Conservation (phyloP, 1,140 invertebrate genomes). For the Papilio glaucus region DNA sequence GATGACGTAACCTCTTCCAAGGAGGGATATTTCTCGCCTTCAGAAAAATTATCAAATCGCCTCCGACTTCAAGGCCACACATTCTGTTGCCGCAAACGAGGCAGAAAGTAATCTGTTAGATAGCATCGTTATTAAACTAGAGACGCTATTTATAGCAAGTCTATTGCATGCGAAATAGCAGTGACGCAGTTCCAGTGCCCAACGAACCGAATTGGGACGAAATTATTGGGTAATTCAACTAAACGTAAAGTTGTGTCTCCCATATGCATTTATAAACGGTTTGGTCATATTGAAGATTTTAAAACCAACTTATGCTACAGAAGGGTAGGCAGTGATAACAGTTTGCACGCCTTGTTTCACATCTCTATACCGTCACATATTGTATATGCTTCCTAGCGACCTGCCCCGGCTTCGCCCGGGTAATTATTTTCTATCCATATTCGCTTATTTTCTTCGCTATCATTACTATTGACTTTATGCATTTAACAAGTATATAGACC, state of each 20-base stretch:
- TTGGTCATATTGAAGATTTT: too few relatives aligned
- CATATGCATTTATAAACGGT: too few relatives aligned
- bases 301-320: too few relatives aligned
- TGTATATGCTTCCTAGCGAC: too few relatives aligned
- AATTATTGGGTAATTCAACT: not conserved
- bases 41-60: conserved; percentile 17
- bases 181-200: not conserved
- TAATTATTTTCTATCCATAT: too few relatives aligned
- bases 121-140: not conserved
- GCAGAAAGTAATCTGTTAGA: conserved; percentile 29
- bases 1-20: not conserved
- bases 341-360: too few relatives aligned
- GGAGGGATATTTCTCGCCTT: not conserved
- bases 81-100: conserved; percentile 22
- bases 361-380: too few relatives aligned
- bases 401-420: too few relatives aligned
- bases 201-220: not conserved
- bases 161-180: conserved; percentile 25
- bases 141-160: conserved; percentile 19
- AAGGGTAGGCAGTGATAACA: too few relatives aligned
- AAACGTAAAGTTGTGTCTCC: not conserved
- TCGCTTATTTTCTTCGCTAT: too few relatives aligned
- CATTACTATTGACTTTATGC: too few relatives aligned
- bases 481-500: not conserved
- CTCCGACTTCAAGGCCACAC: conserved; percentile 4